A percentile compares a stretch with the other conserved stretches of the same genome.
Evolutionary conservation across 2,113 vertebrate genomes (phyloP).

Genomic region (Taurulus bubalis): DNA sequence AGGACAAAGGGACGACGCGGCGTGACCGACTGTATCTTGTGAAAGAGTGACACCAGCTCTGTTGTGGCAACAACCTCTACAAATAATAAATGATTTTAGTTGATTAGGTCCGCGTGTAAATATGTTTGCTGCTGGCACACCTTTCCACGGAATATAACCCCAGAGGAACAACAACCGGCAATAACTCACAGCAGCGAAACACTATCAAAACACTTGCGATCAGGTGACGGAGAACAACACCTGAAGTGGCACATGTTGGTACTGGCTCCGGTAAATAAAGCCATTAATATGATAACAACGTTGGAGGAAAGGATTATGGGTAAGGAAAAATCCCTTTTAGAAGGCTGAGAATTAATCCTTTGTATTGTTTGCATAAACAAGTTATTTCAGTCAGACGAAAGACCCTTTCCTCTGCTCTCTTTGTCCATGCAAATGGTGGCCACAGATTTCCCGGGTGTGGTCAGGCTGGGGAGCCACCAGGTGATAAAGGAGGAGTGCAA

Average conservation of each 20-base stretch:
- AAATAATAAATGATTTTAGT: constrained; percentile 75
- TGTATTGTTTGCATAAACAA: constrained; percentile 54
- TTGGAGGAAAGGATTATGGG: constrained; percentile 17
- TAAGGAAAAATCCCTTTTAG: constrained; percentile 17
- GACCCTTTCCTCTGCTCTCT: constrained; percentile 58
- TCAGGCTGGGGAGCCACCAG: constrained; percentile 76
- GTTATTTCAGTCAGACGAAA: constrained; percentile 75
- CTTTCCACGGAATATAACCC: constrained; percentile 56
- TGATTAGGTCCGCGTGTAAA: constrained; percentile 75
- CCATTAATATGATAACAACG: constrained; percentile 23
- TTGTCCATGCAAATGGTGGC: constrained; percentile 82
- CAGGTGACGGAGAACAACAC: constrained; percentile 45
- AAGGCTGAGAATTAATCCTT: constrained; percentile 41
- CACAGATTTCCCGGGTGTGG: constrained; percentile 84
- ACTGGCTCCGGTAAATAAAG: neutral
- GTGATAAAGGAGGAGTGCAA: constrained; percentile 77
- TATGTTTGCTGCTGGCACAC: constrained; percentile 69
- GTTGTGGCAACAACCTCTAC: constrained; percentile 82
- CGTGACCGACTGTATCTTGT: constrained; percentile 71
- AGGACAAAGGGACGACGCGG: constrained; percentile 57
- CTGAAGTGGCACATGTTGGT: constrained; percentile 19
- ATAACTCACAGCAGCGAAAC: constrained; percentile 37
- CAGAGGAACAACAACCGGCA: constrained; percentile 12
- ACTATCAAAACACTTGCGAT: constrained; percentile 55
- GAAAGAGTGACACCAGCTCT: constrained; percentile 64